These are phyloP conservation scores for Polydrusus cervinus DNA, from an alignment of 2,888 invertebrate genomes.

Conservation along the genomic window DNA sequence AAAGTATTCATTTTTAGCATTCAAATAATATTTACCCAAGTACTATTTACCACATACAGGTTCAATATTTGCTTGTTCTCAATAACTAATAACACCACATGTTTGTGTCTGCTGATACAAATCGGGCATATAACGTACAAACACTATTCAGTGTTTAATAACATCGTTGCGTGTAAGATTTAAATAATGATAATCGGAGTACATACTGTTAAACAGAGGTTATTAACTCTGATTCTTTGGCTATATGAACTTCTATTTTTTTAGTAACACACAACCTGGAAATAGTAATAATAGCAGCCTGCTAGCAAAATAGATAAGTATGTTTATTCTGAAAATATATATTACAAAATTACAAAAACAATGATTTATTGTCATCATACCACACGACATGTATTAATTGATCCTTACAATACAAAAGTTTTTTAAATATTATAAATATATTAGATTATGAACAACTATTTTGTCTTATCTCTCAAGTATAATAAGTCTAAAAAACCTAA, in stretches of 20 bases:
- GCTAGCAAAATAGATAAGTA: too few relatives aligned
- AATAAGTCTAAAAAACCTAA: too few relatives aligned
- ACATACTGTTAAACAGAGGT: background rate
- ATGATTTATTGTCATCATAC: too few relatives aligned
- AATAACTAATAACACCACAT: background rate
- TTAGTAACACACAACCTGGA: background rate
- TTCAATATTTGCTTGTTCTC: background rate
- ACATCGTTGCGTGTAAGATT: constrained; percentile 11
- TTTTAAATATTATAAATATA: too few relatives aligned
- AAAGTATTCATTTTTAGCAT: background rate
- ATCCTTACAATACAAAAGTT: too few relatives aligned
- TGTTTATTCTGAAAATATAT: too few relatives aligned
- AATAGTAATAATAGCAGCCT: background rate
- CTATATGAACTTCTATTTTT: background rate
- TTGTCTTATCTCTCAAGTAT: too few relatives aligned
- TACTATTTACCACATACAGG: background rate
- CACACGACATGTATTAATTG: too few relatives aligned
- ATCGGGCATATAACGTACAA: background rate
- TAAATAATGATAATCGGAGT: background rate
- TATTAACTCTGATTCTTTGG: constrained; percentile 1
- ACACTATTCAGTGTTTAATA: constrained; percentile 2
- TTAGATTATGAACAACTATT: too few relatives aligned
- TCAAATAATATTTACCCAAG: background rate
- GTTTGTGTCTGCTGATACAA: background rate
- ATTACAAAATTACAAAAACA: too few relatives aligned